phyloP scores from a whole-genome alignment of 2,888 invertebrate genomes.

The Nomada flava region DNA sequence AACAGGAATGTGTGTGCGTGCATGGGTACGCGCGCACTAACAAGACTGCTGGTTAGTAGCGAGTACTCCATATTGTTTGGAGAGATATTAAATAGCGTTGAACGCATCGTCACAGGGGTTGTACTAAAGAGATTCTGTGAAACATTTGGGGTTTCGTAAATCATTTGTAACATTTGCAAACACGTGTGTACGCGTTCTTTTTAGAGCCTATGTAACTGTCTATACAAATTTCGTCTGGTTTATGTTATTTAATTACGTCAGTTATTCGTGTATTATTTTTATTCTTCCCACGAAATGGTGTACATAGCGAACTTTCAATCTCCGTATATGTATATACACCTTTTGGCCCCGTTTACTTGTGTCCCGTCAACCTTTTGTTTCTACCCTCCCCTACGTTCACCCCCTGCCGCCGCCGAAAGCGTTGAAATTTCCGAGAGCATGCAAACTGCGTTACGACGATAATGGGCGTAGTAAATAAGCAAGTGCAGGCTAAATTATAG shows the following conservation, averaged over 20 bases:
- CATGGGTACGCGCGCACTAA: neutral
- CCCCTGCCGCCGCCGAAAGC: neutral
- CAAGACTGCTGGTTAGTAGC: neutral
- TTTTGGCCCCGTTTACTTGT: neutral
- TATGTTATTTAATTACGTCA: no score
- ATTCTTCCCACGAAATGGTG: neutral
- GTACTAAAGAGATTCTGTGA: neutral
- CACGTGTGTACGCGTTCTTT: neutral
- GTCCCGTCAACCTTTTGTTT: neutral
- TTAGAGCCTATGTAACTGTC: neutral
- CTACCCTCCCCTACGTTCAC: neutral
- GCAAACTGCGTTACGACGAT: conserved; percentile 56
- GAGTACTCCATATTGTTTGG: conserved; percentile 38
- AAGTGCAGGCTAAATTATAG: conserved; percentile 60
- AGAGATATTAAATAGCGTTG: conserved; percentile 51
- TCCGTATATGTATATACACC: neutral
- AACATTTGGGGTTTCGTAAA: neutral
- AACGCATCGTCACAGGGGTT: conserved; percentile 1
- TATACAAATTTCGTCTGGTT: no score
- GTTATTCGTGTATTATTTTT: no score
- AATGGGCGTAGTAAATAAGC: conserved; percentile 63
- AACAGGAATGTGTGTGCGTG: conserved; percentile 3
- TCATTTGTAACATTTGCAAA: neutral
- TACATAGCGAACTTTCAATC: neutral
- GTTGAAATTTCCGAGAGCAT: conserved; percentile 31